Base-by-base conservation (phyloP, 2,797 vertebrate genomes). In the Argyrosomus regius region DNA sequence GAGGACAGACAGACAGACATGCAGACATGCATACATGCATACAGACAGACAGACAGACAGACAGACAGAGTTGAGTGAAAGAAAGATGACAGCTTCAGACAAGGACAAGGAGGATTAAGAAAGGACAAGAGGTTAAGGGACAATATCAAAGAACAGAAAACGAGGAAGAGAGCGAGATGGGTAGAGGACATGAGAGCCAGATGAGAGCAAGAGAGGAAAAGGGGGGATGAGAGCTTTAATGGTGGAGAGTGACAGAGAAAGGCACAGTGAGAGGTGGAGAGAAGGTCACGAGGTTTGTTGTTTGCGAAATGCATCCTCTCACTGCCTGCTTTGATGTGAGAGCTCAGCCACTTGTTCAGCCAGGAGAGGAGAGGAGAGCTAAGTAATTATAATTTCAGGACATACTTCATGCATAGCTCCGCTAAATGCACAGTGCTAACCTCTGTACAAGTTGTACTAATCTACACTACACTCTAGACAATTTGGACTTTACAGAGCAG, bases 241-340 rank as follows among this genome's bases (percentile, higher is more conserved):
- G 63, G 50, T 50, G 28, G 43, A 52, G 60, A 46, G 69, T 18
- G 50, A 72, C 18, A 43, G 57, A 73, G 69, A 43, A 80, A 78
- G 26, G 75, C 53, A 52, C n/a, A n/a, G 26, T 77, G 78, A 87
- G 73, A 73, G 81, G 68, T 77, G 77, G 71, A 87, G 80, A 88
- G 75, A 84, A 89, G 91, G 91, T 91, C 85, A 81, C 18, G 52
- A 86, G 87, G 77, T 81, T 86, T 86, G 88, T 88, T 85, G 85
- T 89, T 83, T 75, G 60, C 18, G 8, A 83, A 87, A 80, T 68
- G 73, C 73, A 74, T 85, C 88, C 89, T 83, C 86, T 91, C 72
- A 31, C 22, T 5, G 82, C 20, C 68, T 46, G 77, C 69, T 87
- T 87, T 85, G 67, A 87, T 86, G 77, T 59, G 68, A 83, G 80